phyloP scores from a whole-genome alignment of 2,113 vertebrate species.

The Thunnus maccoyii region DNA sequence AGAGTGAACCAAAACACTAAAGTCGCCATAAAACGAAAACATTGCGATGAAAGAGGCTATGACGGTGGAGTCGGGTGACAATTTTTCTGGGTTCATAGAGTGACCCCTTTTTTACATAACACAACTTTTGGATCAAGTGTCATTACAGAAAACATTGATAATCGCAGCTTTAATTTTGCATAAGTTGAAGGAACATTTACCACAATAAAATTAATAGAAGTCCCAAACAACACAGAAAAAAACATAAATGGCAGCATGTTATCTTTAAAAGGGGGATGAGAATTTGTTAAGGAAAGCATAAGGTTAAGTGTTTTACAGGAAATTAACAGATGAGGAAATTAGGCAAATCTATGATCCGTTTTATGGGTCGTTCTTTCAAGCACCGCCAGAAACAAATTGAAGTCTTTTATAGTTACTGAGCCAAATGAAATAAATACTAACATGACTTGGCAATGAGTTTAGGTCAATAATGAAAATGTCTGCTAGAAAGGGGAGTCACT shows the following conservation, averaged over 20 bases:
- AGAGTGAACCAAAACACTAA: background rate
- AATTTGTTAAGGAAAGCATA: background rate
- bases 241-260: background rate
- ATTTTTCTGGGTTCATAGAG: no score
- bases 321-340: background rate
- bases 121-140: no score
- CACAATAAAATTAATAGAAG: no score
- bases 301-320: slow-evolving; percentile 8
- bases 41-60: no score
- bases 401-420: slow-evolving; percentile 18
- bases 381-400: slow-evolving; percentile 28
- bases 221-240: background rate
- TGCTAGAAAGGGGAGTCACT: background rate
- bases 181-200: no score
- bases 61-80: no score
- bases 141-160: no score
- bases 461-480: background rate
- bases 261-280: background rate
- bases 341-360: slow-evolving; percentile 12
- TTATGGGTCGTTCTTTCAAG: background rate
- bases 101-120: no score
- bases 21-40: background rate
- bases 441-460: slow-evolving; percentile 35
- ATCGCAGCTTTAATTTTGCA: no score
- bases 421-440: slow-evolving; percentile 37